A percentile compares a stretch with the other conserved stretches of the same genome.
These are phyloP conservation scores for Larimichthys crocea DNA, from an alignment of 2,113 vertebrate species.

Conservation along the genomic window DNA sequence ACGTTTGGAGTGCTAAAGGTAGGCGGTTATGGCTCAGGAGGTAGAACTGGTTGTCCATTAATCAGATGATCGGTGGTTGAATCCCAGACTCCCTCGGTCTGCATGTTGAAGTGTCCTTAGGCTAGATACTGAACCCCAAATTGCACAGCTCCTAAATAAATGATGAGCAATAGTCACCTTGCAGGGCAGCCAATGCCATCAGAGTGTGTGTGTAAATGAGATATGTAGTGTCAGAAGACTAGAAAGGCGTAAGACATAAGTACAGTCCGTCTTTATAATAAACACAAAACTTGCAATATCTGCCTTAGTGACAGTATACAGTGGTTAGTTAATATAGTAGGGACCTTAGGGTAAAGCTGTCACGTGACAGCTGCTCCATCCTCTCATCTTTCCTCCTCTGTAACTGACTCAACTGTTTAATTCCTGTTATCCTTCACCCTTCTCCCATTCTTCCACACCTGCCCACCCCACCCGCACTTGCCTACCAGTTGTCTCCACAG, in stretches of 20 bases:
- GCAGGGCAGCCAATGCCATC: too few relatives aligned
- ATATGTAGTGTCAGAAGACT: too few relatives aligned
- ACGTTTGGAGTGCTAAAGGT: neutral
- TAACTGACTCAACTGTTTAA: neutral
- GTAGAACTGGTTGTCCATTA: too few relatives aligned
- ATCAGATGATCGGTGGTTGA: too few relatives aligned
- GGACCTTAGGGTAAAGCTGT: neutral
- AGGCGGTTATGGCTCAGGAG: too few relatives aligned
- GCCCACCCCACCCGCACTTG: conserved; percentile 12
- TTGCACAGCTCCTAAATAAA: too few relatives aligned
- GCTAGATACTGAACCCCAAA: too few relatives aligned
- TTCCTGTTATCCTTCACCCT: neutral
- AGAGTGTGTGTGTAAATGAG: too few relatives aligned
- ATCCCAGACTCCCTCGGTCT: too few relatives aligned
- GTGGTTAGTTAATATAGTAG: neutral
- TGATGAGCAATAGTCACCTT: too few relatives aligned
- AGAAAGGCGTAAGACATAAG: too few relatives aligned
- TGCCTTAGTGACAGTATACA: neutral
- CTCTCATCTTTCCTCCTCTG: neutral
- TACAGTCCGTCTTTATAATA: neutral
- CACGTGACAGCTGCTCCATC: neutral
- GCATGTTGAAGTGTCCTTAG: too few relatives aligned
- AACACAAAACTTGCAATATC: neutral
- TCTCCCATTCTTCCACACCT: conserved; percentile 4
- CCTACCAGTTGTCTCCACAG: neutral